Conservation (phyloP, 2,888 invertebrate species). For the Caenorhabditis sp. region DNA sequence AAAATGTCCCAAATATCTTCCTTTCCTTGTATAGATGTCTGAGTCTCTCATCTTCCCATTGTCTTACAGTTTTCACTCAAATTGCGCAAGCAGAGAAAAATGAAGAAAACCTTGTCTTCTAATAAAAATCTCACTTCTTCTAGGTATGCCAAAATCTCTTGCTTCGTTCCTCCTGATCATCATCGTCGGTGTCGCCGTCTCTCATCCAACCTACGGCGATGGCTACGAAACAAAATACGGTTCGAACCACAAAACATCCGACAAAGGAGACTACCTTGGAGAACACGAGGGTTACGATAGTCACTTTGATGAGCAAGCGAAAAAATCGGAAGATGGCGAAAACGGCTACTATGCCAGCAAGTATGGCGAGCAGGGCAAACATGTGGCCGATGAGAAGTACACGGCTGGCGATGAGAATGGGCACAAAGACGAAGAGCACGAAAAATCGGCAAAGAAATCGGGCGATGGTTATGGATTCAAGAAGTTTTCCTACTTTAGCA, state of each 20-base stretch:
- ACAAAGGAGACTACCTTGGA: conserved; percentile 35
- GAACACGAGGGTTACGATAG: conserved; percentile 36
- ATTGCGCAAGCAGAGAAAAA: no score
- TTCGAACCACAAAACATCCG: conserved; percentile 24
- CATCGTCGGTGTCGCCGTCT: background rate
- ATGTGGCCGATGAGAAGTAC: conserved; percentile 29
- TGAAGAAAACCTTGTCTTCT: background rate
- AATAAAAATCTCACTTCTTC: no score
- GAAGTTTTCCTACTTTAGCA: conserved; percentile 54
- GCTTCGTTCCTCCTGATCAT: background rate
- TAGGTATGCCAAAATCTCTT: background rate
- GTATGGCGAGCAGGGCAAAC: conserved; percentile 36
- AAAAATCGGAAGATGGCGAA: conserved; percentile 24
- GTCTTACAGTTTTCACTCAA: no score
- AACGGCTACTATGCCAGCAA: conserved; percentile 41
- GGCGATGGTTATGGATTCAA: conserved; percentile 48
- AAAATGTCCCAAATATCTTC: no score
- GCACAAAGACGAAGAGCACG: conserved; percentile 5
- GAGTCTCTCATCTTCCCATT: background rate
- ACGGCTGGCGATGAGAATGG: conserved; percentile 41
- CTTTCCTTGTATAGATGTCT: no score
- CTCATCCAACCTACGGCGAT: background rate
- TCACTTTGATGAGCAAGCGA: conserved; percentile 27
- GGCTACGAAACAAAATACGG: conserved; percentile 34
- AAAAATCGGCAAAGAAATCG: conserved; percentile 17